A percentile compares a stretch with the other conserved stretches of the same genome.
These are phyloP conservation scores for Columba janthina DNA, from an alignment of 2,113 vertebrate genomes.

Conservation along the genomic window DNA sequence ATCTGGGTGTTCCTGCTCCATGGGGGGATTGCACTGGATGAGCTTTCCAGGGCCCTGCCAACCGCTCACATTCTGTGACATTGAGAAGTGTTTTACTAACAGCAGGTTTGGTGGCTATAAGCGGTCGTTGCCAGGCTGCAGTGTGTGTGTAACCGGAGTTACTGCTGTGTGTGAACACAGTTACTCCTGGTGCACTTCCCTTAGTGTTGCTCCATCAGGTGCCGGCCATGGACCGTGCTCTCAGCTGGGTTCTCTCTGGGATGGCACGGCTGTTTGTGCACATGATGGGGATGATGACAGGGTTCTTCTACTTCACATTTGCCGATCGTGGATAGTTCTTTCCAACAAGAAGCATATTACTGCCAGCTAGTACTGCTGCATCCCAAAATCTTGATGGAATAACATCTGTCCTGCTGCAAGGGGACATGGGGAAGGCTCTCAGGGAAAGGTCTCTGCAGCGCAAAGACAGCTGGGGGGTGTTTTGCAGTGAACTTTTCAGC, in stretches of 20 bases:
- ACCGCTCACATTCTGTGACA: no score
- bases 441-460: neutral
- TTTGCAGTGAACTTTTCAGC: neutral
- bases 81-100: rapidly evolving
- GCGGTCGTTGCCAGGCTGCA: neutral
- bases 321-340: neutral
- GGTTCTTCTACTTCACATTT: rapidly evolving
- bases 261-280: rapidly evolving
- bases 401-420: neutral
- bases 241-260: rapidly evolving
- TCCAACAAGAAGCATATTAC: rapidly evolving
- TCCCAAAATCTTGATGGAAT: neutral
- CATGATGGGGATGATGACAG: neutral
- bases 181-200: rapidly evolving
- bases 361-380: neutral
- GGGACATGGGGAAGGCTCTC: rapidly evolving
- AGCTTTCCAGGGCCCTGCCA: no score
- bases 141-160: no score
- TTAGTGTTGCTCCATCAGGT: rapidly evolving
- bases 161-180: neutral
- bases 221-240: rapidly evolving
- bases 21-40: no score
- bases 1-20: no score
- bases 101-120: neutral
- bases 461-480: neutral